Percentiles rank a stretch among this genome's conserved stretches.
phyloP scores from a whole-genome alignment of 2,888 invertebrate genomes.

The Dasysyrphus tricinctus region DNA sequence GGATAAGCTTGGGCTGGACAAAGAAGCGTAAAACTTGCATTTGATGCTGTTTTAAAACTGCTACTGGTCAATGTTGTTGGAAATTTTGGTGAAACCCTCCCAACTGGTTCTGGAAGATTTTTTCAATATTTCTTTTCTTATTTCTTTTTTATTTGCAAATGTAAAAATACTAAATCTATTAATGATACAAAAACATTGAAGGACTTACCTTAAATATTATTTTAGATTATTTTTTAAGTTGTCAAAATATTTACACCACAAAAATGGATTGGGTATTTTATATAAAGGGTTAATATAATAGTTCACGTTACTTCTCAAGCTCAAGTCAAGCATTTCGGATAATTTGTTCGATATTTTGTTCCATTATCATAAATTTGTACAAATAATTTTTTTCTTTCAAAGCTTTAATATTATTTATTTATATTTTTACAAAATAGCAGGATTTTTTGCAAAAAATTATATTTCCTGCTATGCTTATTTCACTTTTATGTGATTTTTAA shows the following conservation, averaged over 20 bases:
- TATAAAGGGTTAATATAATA: constrained; percentile 3
- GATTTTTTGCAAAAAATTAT: constrained; percentile 57
- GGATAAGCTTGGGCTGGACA: constrained; percentile 89
- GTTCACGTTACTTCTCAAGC: constrained; percentile 78
- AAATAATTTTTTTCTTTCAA: background rate
- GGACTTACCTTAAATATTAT: constrained; percentile 63
- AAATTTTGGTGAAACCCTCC: constrained; percentile 90
- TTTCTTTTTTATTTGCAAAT: constrained; percentile 24
- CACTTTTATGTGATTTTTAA: constrained; percentile 77
- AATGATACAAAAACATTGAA: constrained; percentile 12
- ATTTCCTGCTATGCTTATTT: constrained; percentile 67
- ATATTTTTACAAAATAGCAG: constrained; percentile 54
- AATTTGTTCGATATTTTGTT: constrained; percentile 34
- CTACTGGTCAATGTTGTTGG: constrained; percentile 86
- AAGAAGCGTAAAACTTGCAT: constrained; percentile 85
- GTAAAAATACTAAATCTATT: constrained; percentile 35
- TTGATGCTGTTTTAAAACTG: constrained; percentile 86
- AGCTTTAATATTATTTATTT: constrained; percentile 39
- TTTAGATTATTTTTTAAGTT: constrained; percentile 32
- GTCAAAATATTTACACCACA: constrained; percentile 15
- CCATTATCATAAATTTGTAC: constrained; percentile 4
- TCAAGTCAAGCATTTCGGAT: constrained; percentile 80
- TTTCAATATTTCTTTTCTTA: no score
- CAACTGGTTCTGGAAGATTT: constrained; percentile 87
- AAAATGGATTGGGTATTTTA: background rate